Evolutionary conservation across 2,113 vertebrate species (phyloP), one percentile per base, ranked within the genome.

Genomic region (Ciconia maguari): DNA sequence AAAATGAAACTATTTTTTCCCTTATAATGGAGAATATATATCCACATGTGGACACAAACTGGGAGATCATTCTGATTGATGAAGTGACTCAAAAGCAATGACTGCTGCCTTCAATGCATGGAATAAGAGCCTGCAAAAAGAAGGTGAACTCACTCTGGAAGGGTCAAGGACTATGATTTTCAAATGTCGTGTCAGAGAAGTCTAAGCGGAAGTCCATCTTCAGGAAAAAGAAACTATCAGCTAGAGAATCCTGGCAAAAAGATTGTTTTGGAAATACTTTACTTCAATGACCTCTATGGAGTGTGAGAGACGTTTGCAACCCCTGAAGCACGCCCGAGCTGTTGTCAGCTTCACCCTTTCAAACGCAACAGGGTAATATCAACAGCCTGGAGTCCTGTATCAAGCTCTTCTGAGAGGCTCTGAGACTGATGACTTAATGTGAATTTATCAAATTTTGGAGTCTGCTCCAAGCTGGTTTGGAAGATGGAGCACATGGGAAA

Each of bases 381-480:
- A 93, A 70, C 38, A 93, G 62, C 55, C 55, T 87, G 13, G 10
- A 74, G 62, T 77, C 89, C 41, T 41, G 20, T 38, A n/a, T 87
- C 78, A 74, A 80, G 51, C 30, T 90, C 70, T 62, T 94, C 38
- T 65, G 81, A 81, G 78, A 88, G 26, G 5, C 60, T 58, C 32
- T 55, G 64, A 85, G 74, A 49, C 62, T 49, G 75, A 85, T 95
- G 94, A 97, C 64, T 95, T 93, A 85, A 96, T 91, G 42, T 41
- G 78, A 90, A 93, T 91, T 96, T 95, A 89, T 95, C 96, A 89
- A 85, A 60, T 72, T 89, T 83, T 91, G 62, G 58, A 94, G 70
- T 46, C 91, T 86, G 91, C 49, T 93, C 32, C 66, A 91, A 85
- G 78, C 36, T 80, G 38, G 10, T 81, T 80, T 94, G 82, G 54